Conservation (phyloP, 2,888 invertebrate species). For the Tuberolachnus salignus region DNA sequence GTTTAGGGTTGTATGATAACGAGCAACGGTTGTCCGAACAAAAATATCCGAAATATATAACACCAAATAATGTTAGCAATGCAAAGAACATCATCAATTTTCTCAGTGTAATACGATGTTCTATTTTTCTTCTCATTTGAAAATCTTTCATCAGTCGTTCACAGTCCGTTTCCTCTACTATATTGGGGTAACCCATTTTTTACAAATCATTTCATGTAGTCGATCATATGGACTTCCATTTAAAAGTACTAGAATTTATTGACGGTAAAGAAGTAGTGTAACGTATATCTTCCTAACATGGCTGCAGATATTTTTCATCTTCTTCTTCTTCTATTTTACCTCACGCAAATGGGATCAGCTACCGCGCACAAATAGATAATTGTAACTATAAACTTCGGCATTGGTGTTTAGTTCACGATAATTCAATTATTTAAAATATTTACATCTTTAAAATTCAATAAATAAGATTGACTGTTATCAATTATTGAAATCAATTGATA, state of each 20-base stretch:
- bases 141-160: conserved; percentile 20
- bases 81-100: conserved; percentile 52
- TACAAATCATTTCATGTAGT: conserved; percentile 25
- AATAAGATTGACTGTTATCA: conserved; percentile 18
- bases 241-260: background rate
- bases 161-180: conserved; percentile 4
- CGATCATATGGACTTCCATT: too few relatives aligned
- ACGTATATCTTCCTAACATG: background rate
- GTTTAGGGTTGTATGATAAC: conserved; percentile 59
- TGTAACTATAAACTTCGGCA: background rate
- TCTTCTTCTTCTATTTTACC: background rate
- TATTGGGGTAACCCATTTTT: background rate
- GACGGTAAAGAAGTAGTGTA: background rate
- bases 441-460: conserved; percentile 7
- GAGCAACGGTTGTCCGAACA: conserved; percentile 81
- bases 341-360: background rate
- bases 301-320: too few relatives aligned
- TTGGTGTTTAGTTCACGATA: background rate
- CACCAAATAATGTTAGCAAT: conserved; percentile 77
- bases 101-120: conserved; percentile 45
- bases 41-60: conserved; percentile 87
- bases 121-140: conserved; percentile 52
- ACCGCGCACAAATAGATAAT: background rate
- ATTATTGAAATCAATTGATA: too few relatives aligned
- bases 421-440: conserved; percentile 26